Evolutionary conservation across 1,140 invertebrate species (phyloP), one percentile per base, ranked within the genome.

Genomic region (Ladona fulva): DNA sequence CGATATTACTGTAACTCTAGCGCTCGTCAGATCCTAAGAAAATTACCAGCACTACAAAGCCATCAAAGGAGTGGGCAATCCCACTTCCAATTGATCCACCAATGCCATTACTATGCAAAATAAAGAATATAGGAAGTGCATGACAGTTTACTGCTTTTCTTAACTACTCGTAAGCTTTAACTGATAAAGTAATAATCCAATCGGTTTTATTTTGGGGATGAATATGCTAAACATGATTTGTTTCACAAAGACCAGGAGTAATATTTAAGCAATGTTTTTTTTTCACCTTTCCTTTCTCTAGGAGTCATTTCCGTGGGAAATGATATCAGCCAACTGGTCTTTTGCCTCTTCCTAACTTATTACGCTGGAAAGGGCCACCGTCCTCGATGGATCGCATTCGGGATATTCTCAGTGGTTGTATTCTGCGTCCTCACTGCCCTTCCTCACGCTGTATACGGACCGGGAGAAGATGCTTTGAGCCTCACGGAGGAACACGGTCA

Each of bases 401-500:
- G 92, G 24, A 88, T 92, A 76, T 88, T 91, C 59, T 89, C 90
- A 25, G 91, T 92, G 10, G 90, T 91, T 0, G 74, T 90, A 0
- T 92, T 91, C 80, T 93, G 92, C 82, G 86, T 93, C 77, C 80
- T 94, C 77, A 91, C 90, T 76, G 90, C 90, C 74, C 80, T 91
- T 0, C 93, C 93, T 1, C 92, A 94, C 80, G 88, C 92, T 77
- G 83, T 94, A 5, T 94, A 92, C 80, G 92, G 92, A 0, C 88
- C 91, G 22, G 91, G 92, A 0, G 85, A 90, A 24, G 91, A 93
- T 80, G 90, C 91, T 0, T 82, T 92, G 16, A 82, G 87, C 25
- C 82, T 92, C 52, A 92, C 91, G 0, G 83, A 87, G 52, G 91
- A 93, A 81, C 90, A 89, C 79, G 88, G 88, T 0, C 29, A 37